Evolutionary conservation across 2,888 invertebrate genomes (phyloP).

Genomic region (Nyleta sp.): DNA sequence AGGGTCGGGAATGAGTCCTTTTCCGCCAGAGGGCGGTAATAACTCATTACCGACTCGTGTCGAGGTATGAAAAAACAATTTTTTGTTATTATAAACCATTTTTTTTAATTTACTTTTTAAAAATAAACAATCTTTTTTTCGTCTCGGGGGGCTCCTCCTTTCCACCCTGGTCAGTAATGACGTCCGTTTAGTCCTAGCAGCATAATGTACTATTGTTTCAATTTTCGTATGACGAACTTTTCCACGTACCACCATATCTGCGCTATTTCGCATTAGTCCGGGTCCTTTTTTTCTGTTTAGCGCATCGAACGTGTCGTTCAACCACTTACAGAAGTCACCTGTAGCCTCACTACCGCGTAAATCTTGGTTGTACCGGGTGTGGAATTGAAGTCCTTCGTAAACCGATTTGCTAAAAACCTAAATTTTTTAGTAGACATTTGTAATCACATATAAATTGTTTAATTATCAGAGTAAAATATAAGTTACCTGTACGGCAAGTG

Average conservation of each 20-base stretch:
- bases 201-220: not conserved
- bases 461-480: not conserved
- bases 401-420: constrained; percentile 13
- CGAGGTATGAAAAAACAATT: too few species aligned
- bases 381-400: constrained; percentile 2
- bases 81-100: too few species aligned
- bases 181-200: too few species aligned
- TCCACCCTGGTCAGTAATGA: too few species aligned
- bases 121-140: too few species aligned
- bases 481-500: constrained; percentile 22
- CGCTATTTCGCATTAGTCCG: not conserved
- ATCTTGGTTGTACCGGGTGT: not conserved
- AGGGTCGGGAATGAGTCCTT: too few species aligned
- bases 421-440: not conserved
- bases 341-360: constrained; percentile 10
- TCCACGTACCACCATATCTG: not conserved
- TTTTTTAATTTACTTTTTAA: too few species aligned
- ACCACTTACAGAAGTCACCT: constrained; percentile 6
- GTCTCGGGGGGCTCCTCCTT: too few species aligned
- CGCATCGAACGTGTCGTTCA: constrained; percentile 17
- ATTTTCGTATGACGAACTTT: not conserved
- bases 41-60: too few species aligned
- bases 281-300: constrained; percentile 3
- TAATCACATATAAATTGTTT: not conserved
- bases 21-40: too few species aligned